Base-by-base conservation (phyloP, 2,113 vertebrate genomes). In the Caracal caracal region DNA sequence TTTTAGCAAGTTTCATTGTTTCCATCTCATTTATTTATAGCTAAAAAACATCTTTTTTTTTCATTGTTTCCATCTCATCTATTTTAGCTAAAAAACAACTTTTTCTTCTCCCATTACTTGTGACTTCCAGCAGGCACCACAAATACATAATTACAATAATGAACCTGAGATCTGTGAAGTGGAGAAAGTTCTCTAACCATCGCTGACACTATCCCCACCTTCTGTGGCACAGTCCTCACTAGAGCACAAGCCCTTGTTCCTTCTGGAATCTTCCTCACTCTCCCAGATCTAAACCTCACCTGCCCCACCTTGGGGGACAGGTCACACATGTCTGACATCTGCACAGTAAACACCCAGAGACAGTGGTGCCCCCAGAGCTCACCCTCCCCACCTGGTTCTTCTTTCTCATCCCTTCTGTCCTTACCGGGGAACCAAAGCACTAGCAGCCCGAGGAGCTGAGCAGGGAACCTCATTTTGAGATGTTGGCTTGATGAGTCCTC, bases 281-380 rank as follows among this genome's bases (percentile, higher is more conserved):
- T 61, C 53, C 3, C 3, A 81, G 1, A 9, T 24, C 11, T 37
- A 78, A 83, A 35, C 17, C n/a, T 53, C 24, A 17, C 5, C 3
- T 56, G 30, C 3, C 11, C 15, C 20, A 30, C 0, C 30, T 15
- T 28, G 2, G 28, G 35, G 51, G 12, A 28, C 7, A 61, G 10
- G 10, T 37, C 8, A 1, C 19, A 1, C 15, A n/a, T 15, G 35
- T 73, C 63, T n/a, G 47, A 70, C 0, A 3, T 0, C 3, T 2
- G 3, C 5, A 4, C 47, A 37, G 6, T 76, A 19, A 19, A 35
- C 22, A 79, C 6, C 10, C 3, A 26, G 6, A 9, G 20, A 12
- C 24, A 35, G 1, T 10, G 2, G 8, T 33, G 0, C 6, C 22
- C 40, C 59, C 59, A 24, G 43, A 56, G 4, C 9, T 75, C 12